Conservation (phyloP, 35 echinoderm and acorn worm species). For the Apostichopus japonicus region DNA sequence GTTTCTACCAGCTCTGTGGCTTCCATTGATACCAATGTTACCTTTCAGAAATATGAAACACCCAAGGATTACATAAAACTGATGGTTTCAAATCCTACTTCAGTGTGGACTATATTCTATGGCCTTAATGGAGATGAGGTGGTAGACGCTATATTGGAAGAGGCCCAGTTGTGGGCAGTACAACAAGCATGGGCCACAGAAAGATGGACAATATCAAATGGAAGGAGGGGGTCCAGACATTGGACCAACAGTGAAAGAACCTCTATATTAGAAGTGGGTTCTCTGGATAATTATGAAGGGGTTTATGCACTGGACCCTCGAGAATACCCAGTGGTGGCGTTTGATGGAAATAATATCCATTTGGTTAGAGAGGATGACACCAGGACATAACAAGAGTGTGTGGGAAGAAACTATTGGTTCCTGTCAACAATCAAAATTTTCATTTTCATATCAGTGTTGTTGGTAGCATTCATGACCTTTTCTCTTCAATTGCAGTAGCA, state of each 20-base stretch:
- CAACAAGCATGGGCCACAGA: conserved; percentile 89
- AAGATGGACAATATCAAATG: conserved; percentile 55
- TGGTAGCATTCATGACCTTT: too few species aligned
- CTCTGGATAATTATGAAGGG: conserved; percentile 72
- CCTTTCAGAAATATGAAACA: conserved; percentile 38
- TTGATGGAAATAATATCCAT: conserved; percentile 92
- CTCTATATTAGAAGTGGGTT: conserved; percentile 68
- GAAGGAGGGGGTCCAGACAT: conserved; percentile 68
- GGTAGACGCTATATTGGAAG: conserved; percentile 62
- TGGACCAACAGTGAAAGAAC: conserved; percentile 77
- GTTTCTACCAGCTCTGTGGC: conserved; percentile 14
- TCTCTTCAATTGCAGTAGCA: background rate
- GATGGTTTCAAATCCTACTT: conserved; percentile 54
- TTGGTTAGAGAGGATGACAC: conserved; percentile 55
- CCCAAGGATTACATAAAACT: conserved; percentile 58
- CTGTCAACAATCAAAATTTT: too few species aligned
- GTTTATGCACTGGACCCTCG: conserved; percentile 72
- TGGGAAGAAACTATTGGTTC: conserved; percentile 42
- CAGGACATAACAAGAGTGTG: background rate
- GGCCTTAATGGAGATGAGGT: conserved; percentile 68
- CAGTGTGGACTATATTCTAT: conserved; percentile 80
- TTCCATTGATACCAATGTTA: conserved; percentile 50
- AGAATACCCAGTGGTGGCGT: conserved; percentile 81
- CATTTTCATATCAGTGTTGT: too few species aligned
- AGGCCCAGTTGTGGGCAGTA: conserved; percentile 73